These are phyloP conservation scores for Hylaeus volcanicus DNA, from an alignment of 1,140 invertebrate genomes.

Conservation along the genomic window DNA sequence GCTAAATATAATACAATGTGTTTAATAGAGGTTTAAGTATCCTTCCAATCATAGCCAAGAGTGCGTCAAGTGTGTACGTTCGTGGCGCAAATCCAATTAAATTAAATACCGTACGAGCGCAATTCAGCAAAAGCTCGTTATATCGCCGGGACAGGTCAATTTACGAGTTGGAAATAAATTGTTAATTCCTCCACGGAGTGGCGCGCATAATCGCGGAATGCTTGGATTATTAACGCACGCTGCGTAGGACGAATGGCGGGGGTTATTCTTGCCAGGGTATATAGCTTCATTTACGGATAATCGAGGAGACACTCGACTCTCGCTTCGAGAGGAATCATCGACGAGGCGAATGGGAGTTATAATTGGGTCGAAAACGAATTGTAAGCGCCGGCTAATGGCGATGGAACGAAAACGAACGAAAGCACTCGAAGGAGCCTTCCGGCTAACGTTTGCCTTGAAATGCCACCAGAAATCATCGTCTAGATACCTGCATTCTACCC, in stretches of 20 bases:
- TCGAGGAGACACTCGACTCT: constrained; percentile 32
- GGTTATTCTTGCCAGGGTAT: not conserved
- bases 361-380: constrained; percentile 47
- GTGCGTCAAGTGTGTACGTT: not conserved
- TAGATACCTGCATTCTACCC: not conserved
- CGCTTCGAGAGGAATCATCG: constrained; percentile 8
- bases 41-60: not conserved
- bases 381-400: constrained; percentile 27
- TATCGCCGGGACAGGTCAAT: constrained; percentile 29
- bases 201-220: constrained; percentile 32
- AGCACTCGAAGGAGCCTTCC: constrained; percentile 31
- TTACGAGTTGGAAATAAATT: constrained; percentile 46
- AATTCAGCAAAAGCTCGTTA: constrained; percentile 35
- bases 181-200: constrained; percentile 32
- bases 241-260: constrained; percentile 4
- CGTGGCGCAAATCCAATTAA: constrained; percentile 21
- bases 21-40: too few relatives aligned
- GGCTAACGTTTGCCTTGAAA: constrained; percentile 15
- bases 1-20: too few relatives aligned
- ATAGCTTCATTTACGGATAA: constrained; percentile 31
- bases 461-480: constrained; percentile 33
- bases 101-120: constrained; percentile 12
- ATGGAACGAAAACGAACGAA: constrained; percentile 20
- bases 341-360: constrained; percentile 9
- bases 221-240: constrained; percentile 6